These are phyloP conservation scores for Pinctada fucata DNA, from an alignment of 2,888 invertebrate species.

Conservation along the genomic window DNA sequence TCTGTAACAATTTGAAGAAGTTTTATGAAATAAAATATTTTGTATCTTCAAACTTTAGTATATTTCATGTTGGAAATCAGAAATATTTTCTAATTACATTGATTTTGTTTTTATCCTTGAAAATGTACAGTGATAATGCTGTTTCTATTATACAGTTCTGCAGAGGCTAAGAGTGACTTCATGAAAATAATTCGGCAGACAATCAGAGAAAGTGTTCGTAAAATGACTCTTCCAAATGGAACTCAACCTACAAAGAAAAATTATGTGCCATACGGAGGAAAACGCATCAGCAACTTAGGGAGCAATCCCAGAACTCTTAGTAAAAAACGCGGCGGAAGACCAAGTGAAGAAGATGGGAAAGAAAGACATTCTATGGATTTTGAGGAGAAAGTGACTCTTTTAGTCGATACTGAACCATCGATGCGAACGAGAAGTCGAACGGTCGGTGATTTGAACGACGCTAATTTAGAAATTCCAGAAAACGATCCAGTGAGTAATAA, in stretches of 20 bases:
- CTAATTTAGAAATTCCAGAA: slow-evolving; percentile 77
- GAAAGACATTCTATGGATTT: slow-evolving; percentile 80
- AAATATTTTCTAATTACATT: no score
- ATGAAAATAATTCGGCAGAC: slow-evolving; percentile 97
- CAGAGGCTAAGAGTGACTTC: slow-evolving; percentile 97
- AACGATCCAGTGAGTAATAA: slow-evolving; percentile 49
- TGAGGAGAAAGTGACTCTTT: slow-evolving; percentile 86
- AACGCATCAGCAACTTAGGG: slow-evolving; percentile 48
- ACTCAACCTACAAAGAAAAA: slow-evolving; percentile 48
- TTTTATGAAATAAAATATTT: no score
- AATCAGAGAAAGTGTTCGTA: slow-evolving; percentile 96
- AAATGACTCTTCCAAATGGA: slow-evolving; percentile 91
- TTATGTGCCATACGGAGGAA: slow-evolving; percentile 62
- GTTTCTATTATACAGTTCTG: slow-evolving; percentile 82
- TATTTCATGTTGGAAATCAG: no score
- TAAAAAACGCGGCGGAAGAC: slow-evolving; percentile 55
- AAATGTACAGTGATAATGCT: background rate
- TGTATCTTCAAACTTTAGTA: no score
- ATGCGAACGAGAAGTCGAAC: slow-evolving; percentile 93
- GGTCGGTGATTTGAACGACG: slow-evolving; percentile 85
- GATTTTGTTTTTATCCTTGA: background rate
- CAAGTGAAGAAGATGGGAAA: slow-evolving; percentile 49
- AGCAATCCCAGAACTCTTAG: slow-evolving; percentile 54
- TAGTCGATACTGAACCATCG: slow-evolving; percentile 68
- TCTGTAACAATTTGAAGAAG: no score